Base-by-base conservation (phyloP, 2,888 invertebrate genomes). In the Ariolimax columbianus region DNA sequence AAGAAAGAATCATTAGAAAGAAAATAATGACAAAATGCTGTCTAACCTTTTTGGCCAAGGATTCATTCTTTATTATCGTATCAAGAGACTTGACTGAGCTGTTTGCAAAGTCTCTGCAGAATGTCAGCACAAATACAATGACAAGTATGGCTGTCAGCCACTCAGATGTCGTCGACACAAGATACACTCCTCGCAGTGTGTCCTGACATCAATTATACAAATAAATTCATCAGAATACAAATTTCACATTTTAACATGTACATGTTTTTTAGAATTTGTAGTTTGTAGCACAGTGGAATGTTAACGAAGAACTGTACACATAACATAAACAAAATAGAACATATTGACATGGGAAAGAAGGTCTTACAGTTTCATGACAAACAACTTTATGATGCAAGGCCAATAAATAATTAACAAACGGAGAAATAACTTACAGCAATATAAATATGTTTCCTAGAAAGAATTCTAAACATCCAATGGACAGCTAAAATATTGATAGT, bases 91-190 rank as follows among this genome's bases (percentile, higher is more conserved):
- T 51, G 33, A 89, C 68, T 30, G 77, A 70, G n/a, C 87, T 83
- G 14, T 73, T 72, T 66, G 85, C 85, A 84, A 90, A 90, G 73
- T 88, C 88, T 17, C 87, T 87, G 80, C 88, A 87, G 82, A 88
- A 90, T 4, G 90, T 89, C 51, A 90, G 85, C 1, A 89, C 85
- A 84, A 88, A 91, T 33, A 86, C 51, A 30, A 89, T 86, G n/a
- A 89, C 87, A 23, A 88, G 85, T 1, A 84, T 75, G 0, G 90
- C 89, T 23, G 89, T 87, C 70, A 90, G 70, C 90, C 90, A 91
- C 68, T 91, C 90, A 9, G 90, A 87, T 23, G 86, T 73, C 0
- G 90, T 91, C 19, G 90, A 90, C 66, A 88, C 84, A 66, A 91
- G 86, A 55, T 90, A 90, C 26, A 89, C 87, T 14, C 75, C 83